Percentiles rank a stretch among this genome's conserved stretches.
phyloP scores from a whole-genome alignment of 1,140 invertebrate species.

The Glossosoma conforme region DNA sequence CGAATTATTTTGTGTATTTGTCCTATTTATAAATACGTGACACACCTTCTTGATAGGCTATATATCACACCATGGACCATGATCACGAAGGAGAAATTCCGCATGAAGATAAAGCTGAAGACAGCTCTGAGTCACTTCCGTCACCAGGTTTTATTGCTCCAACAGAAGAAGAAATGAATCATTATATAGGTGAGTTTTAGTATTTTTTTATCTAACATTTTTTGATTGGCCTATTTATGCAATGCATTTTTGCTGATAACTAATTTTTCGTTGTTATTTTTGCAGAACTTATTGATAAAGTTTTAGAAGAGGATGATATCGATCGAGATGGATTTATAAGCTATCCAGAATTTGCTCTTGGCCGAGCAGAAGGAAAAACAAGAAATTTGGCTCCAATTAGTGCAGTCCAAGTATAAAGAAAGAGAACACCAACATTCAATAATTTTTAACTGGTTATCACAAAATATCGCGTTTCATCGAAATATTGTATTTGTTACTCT shows the following conservation, averaged over 20 bases:
- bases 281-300: conserved; percentile 74
- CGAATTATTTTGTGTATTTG: background rate
- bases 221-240: too few species aligned
- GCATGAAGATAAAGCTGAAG: conserved; percentile 35
- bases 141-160: conserved; percentile 31
- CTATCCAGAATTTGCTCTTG: conserved; percentile 68
- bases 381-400: conserved; percentile 9
- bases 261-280: conserved; percentile 27
- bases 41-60: conserved; percentile 45
- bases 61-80: conserved; percentile 58
- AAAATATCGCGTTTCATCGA: too few species aligned
- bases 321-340: conserved; percentile 78
- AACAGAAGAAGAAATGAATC: conserved; percentile 42
- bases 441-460: too few species aligned
- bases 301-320: conserved; percentile 70
- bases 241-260: too few species aligned
- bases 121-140: conserved; percentile 37
- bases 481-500: too few species aligned
- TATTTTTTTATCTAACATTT: too few species aligned
- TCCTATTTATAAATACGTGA: background rate
- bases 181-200: conserved; percentile 46
- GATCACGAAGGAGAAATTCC: conserved; percentile 37
- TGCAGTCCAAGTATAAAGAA: background rate
- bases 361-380: conserved; percentile 37
- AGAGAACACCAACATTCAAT: too few species aligned